Conservation (phyloP, 2,113 vertebrate genomes). For the Percina caprodes region DNA sequence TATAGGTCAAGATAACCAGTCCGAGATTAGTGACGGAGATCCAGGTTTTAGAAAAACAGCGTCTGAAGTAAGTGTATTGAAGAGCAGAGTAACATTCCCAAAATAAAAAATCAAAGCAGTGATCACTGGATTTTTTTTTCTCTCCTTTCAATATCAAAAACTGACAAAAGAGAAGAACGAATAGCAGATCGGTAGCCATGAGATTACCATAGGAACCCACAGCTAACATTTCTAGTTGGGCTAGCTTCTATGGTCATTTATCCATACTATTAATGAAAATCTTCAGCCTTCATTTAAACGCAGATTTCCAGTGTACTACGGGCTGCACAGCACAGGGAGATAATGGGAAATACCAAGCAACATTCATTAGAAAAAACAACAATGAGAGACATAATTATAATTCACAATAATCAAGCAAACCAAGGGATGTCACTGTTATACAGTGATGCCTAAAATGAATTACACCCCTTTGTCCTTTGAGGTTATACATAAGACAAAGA, state of each 20-base stretch:
- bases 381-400: constrained; percentile 60
- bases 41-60: constrained; percentile 2
- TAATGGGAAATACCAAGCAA: constrained; percentile 39
- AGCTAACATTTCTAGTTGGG: constrained; percentile 43
- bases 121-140: constrained; percentile 16
- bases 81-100: constrained; percentile 6
- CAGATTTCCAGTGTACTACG: constrained; percentile 55
- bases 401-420: constrained; percentile 57
- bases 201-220: constrained; percentile 77
- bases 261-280: constrained; percentile 22
- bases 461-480: constrained; percentile 50
- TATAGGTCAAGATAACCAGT: not conserved
- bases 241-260: constrained; percentile 27
- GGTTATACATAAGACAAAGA: constrained; percentile 63
- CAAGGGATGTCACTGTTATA: constrained; percentile 54
- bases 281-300: constrained; percentile 33
- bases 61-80: constrained; percentile 12
- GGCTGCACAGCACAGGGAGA: constrained; percentile 47
- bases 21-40: not conserved
- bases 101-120: not conserved
- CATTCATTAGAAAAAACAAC: constrained; percentile 39
- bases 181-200: constrained; percentile 47
- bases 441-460: constrained; percentile 68
- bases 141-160: constrained; percentile 5
- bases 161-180: constrained; percentile 21